Evolutionary conservation across 1,140 invertebrate species (phyloP), one percentile per base, ranked within the genome.

Genomic region (Hyles vespertilio): DNA sequence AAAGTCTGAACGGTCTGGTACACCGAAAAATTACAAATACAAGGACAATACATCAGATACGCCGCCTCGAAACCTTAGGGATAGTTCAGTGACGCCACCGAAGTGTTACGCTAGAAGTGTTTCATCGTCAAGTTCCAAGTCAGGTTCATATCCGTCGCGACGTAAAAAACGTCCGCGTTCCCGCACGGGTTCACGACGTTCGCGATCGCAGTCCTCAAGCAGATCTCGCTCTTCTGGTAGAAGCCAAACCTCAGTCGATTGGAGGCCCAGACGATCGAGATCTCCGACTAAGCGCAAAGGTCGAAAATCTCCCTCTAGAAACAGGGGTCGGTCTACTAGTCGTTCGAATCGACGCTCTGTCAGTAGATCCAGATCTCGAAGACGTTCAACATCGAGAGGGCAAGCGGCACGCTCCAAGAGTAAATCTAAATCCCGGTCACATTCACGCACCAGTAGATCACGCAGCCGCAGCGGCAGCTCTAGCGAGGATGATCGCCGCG

Each of bases 401-500:
- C 79, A 69, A 63, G 56, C 58, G 12, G 72, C 70, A 40, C 62
- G 69, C 49, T 74, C 72, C 40, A 58, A 51, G 53, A 72, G 61
- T 36, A 66, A 36, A 45, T 72, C 73, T 2, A 75, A 71, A 56
- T 77, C 80, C 5, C 63, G 72, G 22, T 83, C 81, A 2, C 45
- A 22, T 47, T 56, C 54, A 3, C 32, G 44, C 22, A 56, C 10
- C 5, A 32, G 77, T 5, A 64, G 74, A 33, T 83, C 81, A 54
- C 67, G 74, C 48, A 78, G 77, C 54, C 70, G 61, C n/a, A 78
- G 67, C 44, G 72, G 64, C 5, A 69, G 72, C 5, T 69, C 67
- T 0, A 82, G 74, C 48, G 83, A 89, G 3, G 83, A 88, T 36
- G 81, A 82, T 51, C 76, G 83, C 33, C 77, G 84, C 10, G 84